These are phyloP conservation scores for Callocephalon fimbriatum DNA, from an alignment of 2,113 vertebrate genomes.

Conservation along the genomic window DNA sequence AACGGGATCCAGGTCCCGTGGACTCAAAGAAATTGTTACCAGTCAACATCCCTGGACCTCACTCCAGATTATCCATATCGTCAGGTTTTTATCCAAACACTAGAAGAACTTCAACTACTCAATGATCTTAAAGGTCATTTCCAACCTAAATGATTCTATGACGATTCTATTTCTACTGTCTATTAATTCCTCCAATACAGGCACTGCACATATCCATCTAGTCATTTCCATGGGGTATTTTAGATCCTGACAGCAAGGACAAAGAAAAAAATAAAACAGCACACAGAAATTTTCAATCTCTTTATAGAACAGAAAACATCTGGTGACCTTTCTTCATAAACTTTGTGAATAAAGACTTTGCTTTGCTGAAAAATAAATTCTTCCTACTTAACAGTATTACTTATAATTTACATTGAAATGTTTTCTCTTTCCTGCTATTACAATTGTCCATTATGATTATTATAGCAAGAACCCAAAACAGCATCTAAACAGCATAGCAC, in stretches of 20 bases:
- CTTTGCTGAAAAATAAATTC: not conserved
- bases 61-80: not conserved
- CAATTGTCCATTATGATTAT: conserved; percentile 8
- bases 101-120: not conserved
- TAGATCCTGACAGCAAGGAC: not conserved
- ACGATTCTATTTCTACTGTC: not conserved
- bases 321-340: not conserved
- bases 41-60: not conserved
- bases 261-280: not conserved
- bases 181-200: not conserved
- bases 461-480: conserved; percentile 45
- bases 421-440: not conserved
- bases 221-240: not conserved
- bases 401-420: not conserved
- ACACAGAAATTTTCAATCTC: not conserved
- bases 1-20: not conserved
- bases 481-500: not conserved
- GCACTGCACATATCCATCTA: not conserved
- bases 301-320: not conserved
- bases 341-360: not conserved
- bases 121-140: not conserved
- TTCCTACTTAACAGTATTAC: not conserved
- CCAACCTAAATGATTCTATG: not conserved
- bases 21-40: not conserved
- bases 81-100: not conserved